These are phyloP conservation scores for Dendrolimus kikuchii DNA, from an alignment of 1,140 invertebrate species.

Conservation along the genomic window DNA sequence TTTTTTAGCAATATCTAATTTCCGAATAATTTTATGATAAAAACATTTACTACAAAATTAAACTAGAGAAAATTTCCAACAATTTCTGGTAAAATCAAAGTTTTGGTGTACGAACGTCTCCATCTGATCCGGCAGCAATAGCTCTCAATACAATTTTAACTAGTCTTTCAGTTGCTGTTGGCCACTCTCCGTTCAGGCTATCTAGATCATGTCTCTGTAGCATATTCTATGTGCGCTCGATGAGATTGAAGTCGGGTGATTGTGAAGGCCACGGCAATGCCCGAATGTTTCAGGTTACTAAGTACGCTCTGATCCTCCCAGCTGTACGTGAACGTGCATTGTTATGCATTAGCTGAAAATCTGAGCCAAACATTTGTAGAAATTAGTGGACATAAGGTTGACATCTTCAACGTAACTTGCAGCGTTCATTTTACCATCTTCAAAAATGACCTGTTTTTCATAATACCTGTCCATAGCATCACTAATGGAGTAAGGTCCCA, in stretches of 20 bases:
- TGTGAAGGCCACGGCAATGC: slow-evolving; percentile 6
- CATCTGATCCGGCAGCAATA: too few relatives aligned
- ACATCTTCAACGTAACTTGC: too few relatives aligned
- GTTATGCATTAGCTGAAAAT: slow-evolving; percentile 12
- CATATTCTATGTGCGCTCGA: slow-evolving; percentile 2
- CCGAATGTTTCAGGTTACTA: not conserved
- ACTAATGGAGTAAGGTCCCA: slow-evolving; percentile 5
- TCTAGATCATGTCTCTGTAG: slow-evolving; percentile 1
- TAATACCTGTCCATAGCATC: slow-evolving; percentile 7
- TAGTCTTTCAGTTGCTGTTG: not conserved
- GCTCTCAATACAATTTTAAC: too few relatives aligned
- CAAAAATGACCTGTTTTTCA: slow-evolving; percentile 8
- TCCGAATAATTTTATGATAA: too few relatives aligned
- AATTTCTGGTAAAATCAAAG: too few relatives aligned
- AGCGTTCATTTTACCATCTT: too few relatives aligned
- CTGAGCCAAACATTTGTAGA: slow-evolving; percentile 6
- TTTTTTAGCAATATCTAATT: too few relatives aligned
- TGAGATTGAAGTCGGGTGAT: slow-evolving; percentile 5
- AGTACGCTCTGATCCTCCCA: not conserved
- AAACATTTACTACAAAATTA: too few relatives aligned
- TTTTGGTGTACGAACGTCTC: too few relatives aligned
- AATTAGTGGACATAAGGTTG: slow-evolving; percentile 5
- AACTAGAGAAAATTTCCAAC: too few relatives aligned
- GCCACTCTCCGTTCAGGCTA: slow-evolving; percentile 1
- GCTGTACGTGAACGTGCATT: slow-evolving; percentile 15